A percentile compares a stretch with the other conserved stretches of the same genome.
phyloP scores from a whole-genome alignment of 2,113 vertebrate species.

The Trichechus manatus region DNA sequence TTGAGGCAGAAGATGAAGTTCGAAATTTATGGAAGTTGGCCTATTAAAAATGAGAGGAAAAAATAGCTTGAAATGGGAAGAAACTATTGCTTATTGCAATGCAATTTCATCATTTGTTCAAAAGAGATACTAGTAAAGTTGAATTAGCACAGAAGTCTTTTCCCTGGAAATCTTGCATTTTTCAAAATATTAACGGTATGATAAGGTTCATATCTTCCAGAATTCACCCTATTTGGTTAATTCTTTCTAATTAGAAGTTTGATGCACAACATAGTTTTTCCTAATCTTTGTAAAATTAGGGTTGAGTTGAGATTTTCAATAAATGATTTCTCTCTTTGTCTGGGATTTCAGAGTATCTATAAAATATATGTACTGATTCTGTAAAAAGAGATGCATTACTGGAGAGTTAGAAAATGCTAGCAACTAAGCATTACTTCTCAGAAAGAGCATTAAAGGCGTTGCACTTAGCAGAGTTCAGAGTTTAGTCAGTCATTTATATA shows the following conservation, averaged over 20 bases:
- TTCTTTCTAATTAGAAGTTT: conserved; percentile 29
- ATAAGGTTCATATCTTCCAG: neutral
- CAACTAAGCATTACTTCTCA: neutral
- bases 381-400: neutral
- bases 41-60: neutral
- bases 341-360: neutral
- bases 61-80: neutral
- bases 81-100: neutral
- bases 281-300: conserved; percentile 25
- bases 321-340: conserved; percentile 6
- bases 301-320: neutral
- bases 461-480: neutral
- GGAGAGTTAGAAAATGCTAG: neutral
- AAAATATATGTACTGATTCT: conserved; percentile 6
- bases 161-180: neutral
- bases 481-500: neutral
- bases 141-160: neutral
- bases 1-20: neutral
- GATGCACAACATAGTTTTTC: neutral
- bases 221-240: conserved; percentile 33
- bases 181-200: conserved; percentile 13
- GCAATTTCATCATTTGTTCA: neutral
- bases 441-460: neutral
- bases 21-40: neutral
- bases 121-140: neutral